These are phyloP conservation scores for Salvelinus alpinus DNA, from an alignment of 2,113 vertebrate genomes.

Conservation along the genomic window DNA sequence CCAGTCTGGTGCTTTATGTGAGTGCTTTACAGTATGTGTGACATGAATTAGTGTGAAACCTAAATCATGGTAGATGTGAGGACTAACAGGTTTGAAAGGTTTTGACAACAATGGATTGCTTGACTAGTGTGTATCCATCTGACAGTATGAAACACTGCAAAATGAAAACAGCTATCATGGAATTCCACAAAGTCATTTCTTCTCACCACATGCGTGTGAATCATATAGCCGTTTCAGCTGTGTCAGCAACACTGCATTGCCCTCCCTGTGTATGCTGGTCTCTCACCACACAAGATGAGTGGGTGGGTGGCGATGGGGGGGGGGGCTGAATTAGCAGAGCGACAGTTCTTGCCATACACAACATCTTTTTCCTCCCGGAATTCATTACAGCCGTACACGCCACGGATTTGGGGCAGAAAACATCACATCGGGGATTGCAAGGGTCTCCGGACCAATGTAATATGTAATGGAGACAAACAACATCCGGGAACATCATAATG, in stretches of 20 bases:
- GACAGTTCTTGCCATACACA: slow-evolving; percentile 52
- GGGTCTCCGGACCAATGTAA: slow-evolving; percentile 37
- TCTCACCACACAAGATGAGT: slow-evolving; percentile 37
- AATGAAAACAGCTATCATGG: slow-evolving; percentile 7
- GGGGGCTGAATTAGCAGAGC: slow-evolving; percentile 50
- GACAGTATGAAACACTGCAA: slow-evolving; percentile 1
- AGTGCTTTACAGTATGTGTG: too few species aligned
- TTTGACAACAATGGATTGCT: neutral
- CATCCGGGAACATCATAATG: neutral
- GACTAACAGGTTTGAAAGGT: neutral
- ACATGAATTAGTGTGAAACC: too few species aligned
- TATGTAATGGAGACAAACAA: slow-evolving; percentile 23
- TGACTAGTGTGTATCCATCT: neutral
- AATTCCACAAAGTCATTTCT: slow-evolving; percentile 1
- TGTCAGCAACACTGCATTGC: slow-evolving; percentile 32
- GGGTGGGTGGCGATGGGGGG: slow-evolving; percentile 25
- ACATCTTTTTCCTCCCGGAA: slow-evolving; percentile 59
- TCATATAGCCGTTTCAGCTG: slow-evolving; percentile 30
- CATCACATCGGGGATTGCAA: slow-evolving; percentile 40
- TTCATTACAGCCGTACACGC: slow-evolving; percentile 58
- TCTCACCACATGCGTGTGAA: slow-evolving; percentile 10
- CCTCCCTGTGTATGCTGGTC: slow-evolving; percentile 25
- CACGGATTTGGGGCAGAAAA: slow-evolving; percentile 23
- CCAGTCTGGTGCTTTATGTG: too few species aligned
- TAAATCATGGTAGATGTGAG: neutral